phyloP scores from a whole-genome alignment of 2,797 vertebrate species.

The Coreius guichenoti region DNA sequence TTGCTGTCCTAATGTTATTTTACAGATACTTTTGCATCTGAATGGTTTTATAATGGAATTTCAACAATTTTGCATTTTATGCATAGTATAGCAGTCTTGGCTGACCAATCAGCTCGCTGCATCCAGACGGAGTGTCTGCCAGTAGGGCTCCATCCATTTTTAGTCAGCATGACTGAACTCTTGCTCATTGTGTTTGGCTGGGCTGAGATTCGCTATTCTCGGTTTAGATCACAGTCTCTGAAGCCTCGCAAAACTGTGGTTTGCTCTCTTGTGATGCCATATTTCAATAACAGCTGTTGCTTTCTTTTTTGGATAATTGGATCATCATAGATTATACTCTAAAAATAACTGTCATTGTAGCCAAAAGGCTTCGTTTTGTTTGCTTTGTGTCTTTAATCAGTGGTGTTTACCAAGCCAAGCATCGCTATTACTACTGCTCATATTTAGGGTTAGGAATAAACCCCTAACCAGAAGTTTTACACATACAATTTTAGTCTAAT shows the following conservation, averaged over 20 bases:
- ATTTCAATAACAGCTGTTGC: conserved; percentile 31
- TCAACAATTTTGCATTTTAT: not conserved
- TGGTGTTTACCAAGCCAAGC: not conserved
- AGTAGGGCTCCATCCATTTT: conserved; percentile 45
- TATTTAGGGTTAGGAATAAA: not conserved
- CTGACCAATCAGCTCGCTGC: conserved; percentile 39
- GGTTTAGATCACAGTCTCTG: conserved; percentile 18
- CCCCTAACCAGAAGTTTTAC: not conserved
- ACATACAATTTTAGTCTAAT: not conserved
- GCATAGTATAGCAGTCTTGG: conserved; percentile 36
- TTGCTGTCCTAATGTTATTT: not conserved
- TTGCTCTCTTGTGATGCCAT: not conserved
- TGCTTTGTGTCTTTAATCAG: conserved; percentile 15
- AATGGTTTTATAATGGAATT: not conserved
- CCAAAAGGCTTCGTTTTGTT: not conserved
- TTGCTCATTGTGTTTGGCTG: conserved; percentile 4
- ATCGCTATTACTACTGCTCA: not conserved
- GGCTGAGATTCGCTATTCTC: not conserved
- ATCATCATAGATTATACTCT: conserved; percentile 7
- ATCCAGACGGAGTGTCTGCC: conserved; percentile 3
- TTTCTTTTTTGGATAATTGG: conserved; percentile 18
- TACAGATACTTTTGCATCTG: not conserved
- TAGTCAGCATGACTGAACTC: conserved; percentile 39
- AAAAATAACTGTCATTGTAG: conserved; percentile 2
- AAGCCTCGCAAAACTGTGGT: not conserved